These are phyloP conservation scores for Haliclona indistincta DNA, from an alignment of 37 sponge, comb jelly and placozoan species.

Conservation along the genomic window DNA sequence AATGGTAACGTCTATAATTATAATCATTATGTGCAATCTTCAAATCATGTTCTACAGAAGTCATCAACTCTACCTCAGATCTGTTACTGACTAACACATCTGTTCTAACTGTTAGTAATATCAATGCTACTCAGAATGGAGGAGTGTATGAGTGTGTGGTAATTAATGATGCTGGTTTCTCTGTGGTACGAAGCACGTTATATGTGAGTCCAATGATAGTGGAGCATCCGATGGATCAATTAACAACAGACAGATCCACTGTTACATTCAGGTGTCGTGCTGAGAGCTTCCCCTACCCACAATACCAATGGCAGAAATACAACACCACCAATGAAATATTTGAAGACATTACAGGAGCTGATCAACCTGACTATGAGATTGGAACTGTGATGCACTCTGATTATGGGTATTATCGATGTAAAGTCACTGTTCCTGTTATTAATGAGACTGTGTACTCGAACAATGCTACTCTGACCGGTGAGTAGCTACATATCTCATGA, in stretches of 20 bases:
- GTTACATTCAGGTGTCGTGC: conserved; percentile 46
- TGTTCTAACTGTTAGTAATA: not conserved
- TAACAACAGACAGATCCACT: not conserved
- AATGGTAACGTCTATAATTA: no score
- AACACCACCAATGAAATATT: not conserved
- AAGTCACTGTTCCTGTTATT: conserved; percentile 3
- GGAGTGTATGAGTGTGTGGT: conserved; percentile 42
- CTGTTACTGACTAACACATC: no score
- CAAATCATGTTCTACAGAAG: no score
- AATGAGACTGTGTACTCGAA: conserved; percentile 1
- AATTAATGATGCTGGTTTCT: conserved; percentile 31
- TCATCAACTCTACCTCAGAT: no score
- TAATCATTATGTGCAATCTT: no score
- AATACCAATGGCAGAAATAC: conserved; percentile 33
- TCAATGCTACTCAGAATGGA: conserved; percentile 33
- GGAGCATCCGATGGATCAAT: conserved; percentile 12
- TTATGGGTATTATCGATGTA: not conserved
- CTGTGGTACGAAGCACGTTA: conserved; percentile 9
- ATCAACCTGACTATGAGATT: not conserved
- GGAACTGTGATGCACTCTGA: not conserved
- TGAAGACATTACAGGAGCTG: not conserved
- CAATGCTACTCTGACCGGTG: conserved; percentile 9
- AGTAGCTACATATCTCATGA: no score
- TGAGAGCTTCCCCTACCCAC: conserved; percentile 26
- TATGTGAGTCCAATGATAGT: conserved; percentile 24